Base-by-base conservation (phyloP, 2,113 vertebrate genomes). In the Oreochromis spilurus region DNA sequence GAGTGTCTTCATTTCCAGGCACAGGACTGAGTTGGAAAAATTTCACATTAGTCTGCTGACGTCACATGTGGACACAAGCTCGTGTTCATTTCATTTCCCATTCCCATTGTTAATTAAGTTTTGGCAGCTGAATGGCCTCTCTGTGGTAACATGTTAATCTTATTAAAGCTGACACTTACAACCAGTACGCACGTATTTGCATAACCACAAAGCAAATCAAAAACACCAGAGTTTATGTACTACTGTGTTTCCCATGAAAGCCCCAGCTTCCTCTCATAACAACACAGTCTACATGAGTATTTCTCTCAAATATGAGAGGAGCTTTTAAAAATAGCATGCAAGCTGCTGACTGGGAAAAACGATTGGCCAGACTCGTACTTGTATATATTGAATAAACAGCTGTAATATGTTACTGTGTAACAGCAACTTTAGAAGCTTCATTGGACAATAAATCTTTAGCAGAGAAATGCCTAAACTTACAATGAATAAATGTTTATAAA, bases 1-100 rank as follows among this genome's bases (percentile, higher is more conserved):
- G 7, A 55, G 70, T 79, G 7, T 60, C 84, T 84, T 89, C 52
- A 84, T 75, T 94, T 90, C 85, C 84, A 82, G 89, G 50, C 65
- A 75, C 48, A 24, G 34, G 58, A 67, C 62, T 2, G 8, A 62
- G 77, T 48, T 85, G 89, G 88, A 94, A 92, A 81, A 53, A 85
- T 54, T 88, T 88, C 82, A 60, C 78, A 79, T 82, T 26, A 88
- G 78, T 5, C 21, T 29, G 52, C 70, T 75, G n/a, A 60, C 79
- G 57, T 86, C 90, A 88, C 14, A n/a, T 29, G n/a, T 57, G 40
- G 3, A 83, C 48, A 53, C 57, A 24, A 12, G 45, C 82, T 50
- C 13, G 36, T n/a, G 36, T 26, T 80, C 34, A 53, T 89, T 55
- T 60, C 77, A 72, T 75, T 26, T 53, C 9, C 9, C 34, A 77